Conservation (phyloP, 2,888 invertebrate species). For the Cinara cedri region DNA sequence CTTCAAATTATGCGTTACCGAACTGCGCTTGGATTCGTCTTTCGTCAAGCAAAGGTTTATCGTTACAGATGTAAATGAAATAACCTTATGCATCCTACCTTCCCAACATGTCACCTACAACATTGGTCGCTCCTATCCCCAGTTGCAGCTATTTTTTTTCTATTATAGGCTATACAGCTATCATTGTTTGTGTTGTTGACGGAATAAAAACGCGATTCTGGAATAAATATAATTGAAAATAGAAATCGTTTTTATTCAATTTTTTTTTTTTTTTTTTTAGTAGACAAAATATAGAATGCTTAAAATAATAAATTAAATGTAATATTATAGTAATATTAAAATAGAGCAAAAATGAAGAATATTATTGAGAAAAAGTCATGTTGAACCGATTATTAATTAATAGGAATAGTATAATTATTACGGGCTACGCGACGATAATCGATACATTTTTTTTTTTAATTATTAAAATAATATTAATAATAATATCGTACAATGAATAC, state of each 20-base stretch:
- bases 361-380: conserved; percentile 5
- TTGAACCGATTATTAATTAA: conserved; percentile 14
- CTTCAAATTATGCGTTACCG: no score
- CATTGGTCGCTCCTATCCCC: no score
- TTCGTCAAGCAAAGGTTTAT: no score
- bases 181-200: background rate
- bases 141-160: no score
- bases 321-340: conserved; percentile 29
- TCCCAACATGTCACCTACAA: no score
- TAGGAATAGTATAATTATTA: conserved; percentile 5
- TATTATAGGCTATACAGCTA: background rate
- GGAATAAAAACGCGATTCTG: background rate
- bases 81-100: no score
- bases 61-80: no score
- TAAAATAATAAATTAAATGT: conserved; percentile 23
- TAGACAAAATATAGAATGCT: conserved; percentile 56
- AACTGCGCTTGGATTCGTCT: no score
- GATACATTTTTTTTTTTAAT: conserved; percentile 8
- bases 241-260: conserved; percentile 46
- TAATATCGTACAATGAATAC: background rate
- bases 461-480: background rate
- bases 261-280: background rate
- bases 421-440: background rate
- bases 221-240: conserved; percentile 42
- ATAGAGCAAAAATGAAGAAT: conserved; percentile 50